A percentile compares a stretch with the other conserved stretches of the same genome.
Evolutionary conservation across 2,797 vertebrate genomes (phyloP).

Genomic region (Rhabdophis nuchalis): DNA sequence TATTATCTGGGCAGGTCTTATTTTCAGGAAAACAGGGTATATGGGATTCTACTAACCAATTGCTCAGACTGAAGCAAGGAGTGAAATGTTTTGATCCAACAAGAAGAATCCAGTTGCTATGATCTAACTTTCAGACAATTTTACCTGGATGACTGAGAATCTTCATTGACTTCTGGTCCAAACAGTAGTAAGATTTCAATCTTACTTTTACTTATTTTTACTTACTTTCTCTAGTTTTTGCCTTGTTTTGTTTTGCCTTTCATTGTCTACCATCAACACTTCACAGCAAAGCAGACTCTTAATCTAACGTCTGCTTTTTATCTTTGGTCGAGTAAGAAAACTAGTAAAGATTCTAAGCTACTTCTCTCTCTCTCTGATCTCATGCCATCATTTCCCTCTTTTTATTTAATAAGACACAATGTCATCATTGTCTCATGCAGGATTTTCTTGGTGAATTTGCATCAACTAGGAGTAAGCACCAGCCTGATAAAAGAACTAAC

Average conservation of each 20-base stretch:
- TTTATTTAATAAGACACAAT: constrained; percentile 50
- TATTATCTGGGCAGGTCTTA: too few species aligned
- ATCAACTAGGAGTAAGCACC: constrained; percentile 40
- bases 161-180: not conserved
- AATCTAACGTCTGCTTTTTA: not conserved
- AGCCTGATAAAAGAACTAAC: constrained; percentile 33
- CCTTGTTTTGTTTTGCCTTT: not conserved
- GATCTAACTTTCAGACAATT: not conserved
- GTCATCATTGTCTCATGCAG: constrained; percentile 35
- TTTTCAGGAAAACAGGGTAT: too few species aligned
- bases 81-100: not conserved
- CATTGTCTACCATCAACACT: not conserved
- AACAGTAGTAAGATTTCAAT: not conserved
- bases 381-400: not conserved
- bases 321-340: not conserved
- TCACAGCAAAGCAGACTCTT: not conserved
- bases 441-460: constrained; percentile 36
- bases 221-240: not conserved
- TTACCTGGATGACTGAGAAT: not conserved
- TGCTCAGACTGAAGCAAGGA: not conserved
- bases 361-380: not conserved
- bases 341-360: not conserved
- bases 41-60: not conserved
- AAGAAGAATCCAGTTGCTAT: not conserved
- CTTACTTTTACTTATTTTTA: too few species aligned